Percentiles rank a stretch among this genome's conserved stretches.
phyloP scores from a whole-genome alignment of 2,888 invertebrate species.

The Drosophila stalkeri region DNA sequence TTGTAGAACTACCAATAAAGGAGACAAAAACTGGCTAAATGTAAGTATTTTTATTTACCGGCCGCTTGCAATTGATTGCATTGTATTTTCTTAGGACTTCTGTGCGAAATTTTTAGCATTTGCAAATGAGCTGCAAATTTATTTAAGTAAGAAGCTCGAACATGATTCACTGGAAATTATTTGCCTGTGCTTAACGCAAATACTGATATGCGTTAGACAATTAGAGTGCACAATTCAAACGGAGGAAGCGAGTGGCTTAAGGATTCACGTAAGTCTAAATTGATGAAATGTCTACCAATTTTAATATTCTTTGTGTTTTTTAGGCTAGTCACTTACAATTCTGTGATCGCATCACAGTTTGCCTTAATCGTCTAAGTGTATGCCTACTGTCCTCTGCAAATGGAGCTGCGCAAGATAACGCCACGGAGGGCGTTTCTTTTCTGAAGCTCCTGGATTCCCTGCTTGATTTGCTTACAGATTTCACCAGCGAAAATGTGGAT shows the following conservation, averaged over 20 bases:
- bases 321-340: constrained; percentile 82
- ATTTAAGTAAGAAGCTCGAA: constrained; percentile 44
- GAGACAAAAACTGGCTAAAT: constrained; percentile 79
- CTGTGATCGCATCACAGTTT: constrained; percentile 83
- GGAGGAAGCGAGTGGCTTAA: constrained; percentile 61
- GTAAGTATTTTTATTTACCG: constrained; percentile 34
- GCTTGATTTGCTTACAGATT: constrained; percentile 74
- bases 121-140: constrained; percentile 73
- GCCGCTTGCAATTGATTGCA: background rate
- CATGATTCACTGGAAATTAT: constrained; percentile 65
- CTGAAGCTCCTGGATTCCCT: constrained; percentile 76
- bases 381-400: constrained; percentile 7
- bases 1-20: constrained; percentile 18
- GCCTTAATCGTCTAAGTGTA: constrained; percentile 73
- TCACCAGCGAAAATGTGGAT: constrained; percentile 69
- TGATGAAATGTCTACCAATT: too few relatives aligned
- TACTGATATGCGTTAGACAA: constrained; percentile 80
- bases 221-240: constrained; percentile 80
- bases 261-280: constrained; percentile 61
- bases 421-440: constrained; percentile 72
- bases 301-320: constrained; percentile 26
- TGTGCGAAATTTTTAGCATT: constrained; percentile 80
- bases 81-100: constrained; percentile 72
- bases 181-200: constrained; percentile 82
- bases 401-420: background rate